These are phyloP conservation scores for Odocoileus virginianus DNA, from an alignment of 2,113 vertebrate species.

Conservation along the genomic window DNA sequence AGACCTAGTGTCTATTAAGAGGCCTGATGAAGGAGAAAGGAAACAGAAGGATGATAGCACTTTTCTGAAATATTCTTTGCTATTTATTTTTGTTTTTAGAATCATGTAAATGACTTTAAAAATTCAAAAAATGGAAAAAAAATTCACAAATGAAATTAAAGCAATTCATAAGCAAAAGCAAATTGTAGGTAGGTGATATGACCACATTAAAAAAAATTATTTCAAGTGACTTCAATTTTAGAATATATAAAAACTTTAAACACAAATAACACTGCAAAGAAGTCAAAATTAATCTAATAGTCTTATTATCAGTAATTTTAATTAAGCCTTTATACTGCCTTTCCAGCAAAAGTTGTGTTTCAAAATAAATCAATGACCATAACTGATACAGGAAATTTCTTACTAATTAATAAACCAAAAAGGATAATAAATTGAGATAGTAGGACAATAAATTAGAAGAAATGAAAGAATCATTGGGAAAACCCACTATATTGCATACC, in stretches of 20 bases:
- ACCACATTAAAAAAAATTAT: background rate
- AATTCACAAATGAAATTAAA: background rate
- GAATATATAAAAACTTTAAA: background rate
- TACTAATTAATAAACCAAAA: background rate
- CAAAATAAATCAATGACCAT: background rate
- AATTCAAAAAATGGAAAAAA: background rate
- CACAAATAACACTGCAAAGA: background rate
- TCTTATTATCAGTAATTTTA: background rate
- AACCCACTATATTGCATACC: background rate
- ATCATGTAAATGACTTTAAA: background rate
- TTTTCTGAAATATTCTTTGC: background rate
- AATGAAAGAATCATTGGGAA: background rate
- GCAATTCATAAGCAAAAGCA: background rate
- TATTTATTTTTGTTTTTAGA: background rate
- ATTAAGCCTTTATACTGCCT: background rate
- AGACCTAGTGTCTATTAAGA: background rate
- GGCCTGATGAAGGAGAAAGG: background rate
- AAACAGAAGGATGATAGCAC: background rate
- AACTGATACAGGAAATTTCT: background rate
- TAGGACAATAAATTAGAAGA: background rate
- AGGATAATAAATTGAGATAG: background rate
- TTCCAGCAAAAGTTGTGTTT: background rate
- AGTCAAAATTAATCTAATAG: background rate
- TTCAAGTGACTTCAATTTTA: background rate
- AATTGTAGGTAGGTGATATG: background rate